Base-by-base conservation (phyloP, 2,113 vertebrate species). In the Atlantisia rogersi region DNA sequence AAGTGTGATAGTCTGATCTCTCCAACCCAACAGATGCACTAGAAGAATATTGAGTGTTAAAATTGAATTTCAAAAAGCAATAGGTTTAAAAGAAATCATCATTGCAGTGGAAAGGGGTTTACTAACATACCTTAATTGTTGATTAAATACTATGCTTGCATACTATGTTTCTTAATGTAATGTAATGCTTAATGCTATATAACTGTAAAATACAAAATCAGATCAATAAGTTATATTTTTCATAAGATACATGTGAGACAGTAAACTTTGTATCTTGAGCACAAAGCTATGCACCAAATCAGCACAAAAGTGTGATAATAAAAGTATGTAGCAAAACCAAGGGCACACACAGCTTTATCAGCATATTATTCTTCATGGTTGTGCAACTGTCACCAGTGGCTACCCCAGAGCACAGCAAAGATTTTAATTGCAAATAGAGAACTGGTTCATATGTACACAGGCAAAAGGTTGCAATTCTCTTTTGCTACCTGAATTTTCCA, bases 121-220 rank as follows among this genome's bases (percentile, higher is more conserved):
- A 85, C 62, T 82, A 87, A 64, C 79, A 76, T 25, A 84, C 83
- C 17, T 76, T 70, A 73, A 32, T 28, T 96, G 90, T 86, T 94
- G 74, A 94, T 88, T 37, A 97, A 97, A 86, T 91, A 42, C 53
- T 93, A 95, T 76, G 80, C 89, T 91, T 50, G 71, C 22, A 22
- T 48, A 48, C 48, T 46, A 46, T 52, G 73, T 60, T 92, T 79
- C 39, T 95, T 90, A 93, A 88, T 42, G 95, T 90, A 93, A 88
- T 42, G 69, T 56, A 53, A 58, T 64, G 39, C 44, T 97, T 91
- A 86, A 94, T 90, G 52, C 46, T 81, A n/a, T 65, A 40, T 46
- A 94, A 46, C 70, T 1, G 46, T 91, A 82, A 97, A 96, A 88
- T 80, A 82, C 58, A 42, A 88, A 95, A 94, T 77, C 82, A 25